Base-by-base conservation (phyloP, 2,888 invertebrate genomes). In the Dichetophora obliterata region DNA sequence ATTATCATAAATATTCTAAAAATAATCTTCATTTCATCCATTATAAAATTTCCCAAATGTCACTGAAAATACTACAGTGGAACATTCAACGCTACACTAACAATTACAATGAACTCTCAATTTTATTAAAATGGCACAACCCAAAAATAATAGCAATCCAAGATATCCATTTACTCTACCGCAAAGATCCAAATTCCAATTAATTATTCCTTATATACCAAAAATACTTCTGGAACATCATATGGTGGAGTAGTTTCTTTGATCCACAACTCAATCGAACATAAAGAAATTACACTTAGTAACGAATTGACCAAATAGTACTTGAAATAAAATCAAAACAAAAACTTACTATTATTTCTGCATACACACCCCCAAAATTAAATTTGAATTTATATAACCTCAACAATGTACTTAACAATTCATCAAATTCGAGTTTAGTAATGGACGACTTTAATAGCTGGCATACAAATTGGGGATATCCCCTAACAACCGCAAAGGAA, bases 361-460 rank as follows among this genome's bases (percentile, higher is more conserved):
- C 50, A 5, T 68, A 68, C 22, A 68, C 37, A 1, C 43, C 68
- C 14, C 68, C 68, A 24, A 68, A 22, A 48, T 27, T 27, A 14
- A 5, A 34, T n/a, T 68, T 68, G 8, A 48, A 43, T 9, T 43
- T 27, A 14, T n/a, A 3, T 27, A 5, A 19, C 22, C 43, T 68
- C n/a, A 22, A 22, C 11, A 68, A 68, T 24, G 27, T 50, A 19
- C 43, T 43, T 4, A 43, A 43, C 11, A 43, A 6, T 3, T 6
- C 6, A 14, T 5, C 24, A n/a, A 43, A 50, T n/a, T 19, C 22
- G 3, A 19, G 11, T 0, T 22, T 48, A 9, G 14, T 50, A 0
- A 43, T 31, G 6, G 48, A 48, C 8, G 68, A 68, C 24, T 68
- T 68, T n/a, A 68, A 68, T 16, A 68, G 68, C 19, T 68, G 68